A percentile compares a stretch with the other conserved stretches of the same genome.
Evolutionary conservation across 23 tunicate genomes (phyloP).

Genomic region (Ciona savignyi): DNA sequence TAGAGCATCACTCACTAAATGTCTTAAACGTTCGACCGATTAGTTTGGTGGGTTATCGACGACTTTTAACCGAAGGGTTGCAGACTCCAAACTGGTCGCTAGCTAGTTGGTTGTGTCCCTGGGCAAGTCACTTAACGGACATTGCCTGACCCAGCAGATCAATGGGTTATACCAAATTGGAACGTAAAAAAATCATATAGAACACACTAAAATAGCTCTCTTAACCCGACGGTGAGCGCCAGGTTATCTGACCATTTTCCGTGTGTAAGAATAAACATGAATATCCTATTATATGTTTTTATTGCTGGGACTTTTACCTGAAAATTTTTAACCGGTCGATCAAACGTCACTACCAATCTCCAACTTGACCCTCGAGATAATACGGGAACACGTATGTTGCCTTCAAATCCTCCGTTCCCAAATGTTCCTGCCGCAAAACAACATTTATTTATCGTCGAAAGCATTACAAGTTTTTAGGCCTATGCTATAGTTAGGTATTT

Average conservation of each 20-base stretch:
- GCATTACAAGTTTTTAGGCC: not conserved
- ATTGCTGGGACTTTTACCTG: slow-evolving; percentile 11
- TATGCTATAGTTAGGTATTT: not conserved
- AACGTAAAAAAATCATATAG: too few species aligned
- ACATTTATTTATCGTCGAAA: not conserved
- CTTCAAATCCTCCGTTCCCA: slow-evolving; percentile 52
- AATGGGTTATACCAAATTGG: too few species aligned
- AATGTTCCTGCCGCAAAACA: slow-evolving; percentile 12
- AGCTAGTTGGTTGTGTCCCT: too few species aligned
- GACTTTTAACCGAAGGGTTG: too few species aligned
- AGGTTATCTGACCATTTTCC: not conserved
- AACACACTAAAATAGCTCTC: too few species aligned
- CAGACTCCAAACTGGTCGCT: too few species aligned
- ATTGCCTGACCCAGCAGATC: too few species aligned
- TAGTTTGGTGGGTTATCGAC: too few species aligned
- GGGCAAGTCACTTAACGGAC: too few species aligned
- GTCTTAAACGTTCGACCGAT: too few species aligned
- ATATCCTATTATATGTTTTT: not conserved
- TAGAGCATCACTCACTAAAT: too few species aligned
- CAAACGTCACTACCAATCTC: slow-evolving; percentile 35
- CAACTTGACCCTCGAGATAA: slow-evolving; percentile 6
- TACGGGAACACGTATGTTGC: slow-evolving; percentile 36
- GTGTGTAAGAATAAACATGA: not conserved
- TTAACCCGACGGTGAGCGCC: too few species aligned
- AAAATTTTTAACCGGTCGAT: slow-evolving; percentile 48